Evolutionary conservation across 2,888 invertebrate genomes (phyloP).

Genomic region (Elmis aenea): DNA sequence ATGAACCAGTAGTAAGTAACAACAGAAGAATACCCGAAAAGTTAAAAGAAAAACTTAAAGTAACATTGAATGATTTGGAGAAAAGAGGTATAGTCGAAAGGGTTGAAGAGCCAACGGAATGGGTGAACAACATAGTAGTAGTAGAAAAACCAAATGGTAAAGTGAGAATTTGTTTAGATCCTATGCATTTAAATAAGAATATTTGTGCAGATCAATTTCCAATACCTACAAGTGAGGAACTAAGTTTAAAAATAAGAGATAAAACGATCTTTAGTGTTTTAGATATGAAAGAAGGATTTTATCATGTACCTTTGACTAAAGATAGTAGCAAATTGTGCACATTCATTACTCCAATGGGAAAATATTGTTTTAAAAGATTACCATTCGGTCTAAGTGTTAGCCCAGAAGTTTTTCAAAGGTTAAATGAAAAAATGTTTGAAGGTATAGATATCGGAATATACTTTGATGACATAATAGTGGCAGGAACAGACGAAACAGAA

Average conservation of each 20-base stretch:
- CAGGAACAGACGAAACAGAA: conserved; percentile 14
- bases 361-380: conserved; percentile 21
- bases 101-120: conserved; percentile 15
- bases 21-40: conserved; percentile 10
- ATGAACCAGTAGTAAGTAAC: conserved; percentile 6
- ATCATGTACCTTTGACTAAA: conserved; percentile 29
- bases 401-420: conserved; percentile 33
- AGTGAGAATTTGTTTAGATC: conserved; percentile 30
- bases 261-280: conserved; percentile 23
- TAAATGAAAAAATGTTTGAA: conserved; percentile 34
- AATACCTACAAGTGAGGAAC: conserved; percentile 25
- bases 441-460: conserved; percentile 32
- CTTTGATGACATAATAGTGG: conserved; percentile 30
- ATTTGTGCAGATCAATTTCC: conserved; percentile 21
- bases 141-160: conserved; percentile 28
- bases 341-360: conserved; percentile 31
- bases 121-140: conserved; percentile 26
- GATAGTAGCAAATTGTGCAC: conserved; percentile 27
- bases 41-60: conserved; percentile 9
- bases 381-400: conserved; percentile 15
- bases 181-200: conserved; percentile 25
- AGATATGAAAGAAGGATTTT: conserved; percentile 35
- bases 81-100: conserved; percentile 11
- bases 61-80: conserved; percentile 6
- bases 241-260: conserved; percentile 18